These are phyloP conservation scores for Collichthys lucidus DNA, from an alignment of 2,113 vertebrate genomes.

Conservation along the genomic window DNA sequence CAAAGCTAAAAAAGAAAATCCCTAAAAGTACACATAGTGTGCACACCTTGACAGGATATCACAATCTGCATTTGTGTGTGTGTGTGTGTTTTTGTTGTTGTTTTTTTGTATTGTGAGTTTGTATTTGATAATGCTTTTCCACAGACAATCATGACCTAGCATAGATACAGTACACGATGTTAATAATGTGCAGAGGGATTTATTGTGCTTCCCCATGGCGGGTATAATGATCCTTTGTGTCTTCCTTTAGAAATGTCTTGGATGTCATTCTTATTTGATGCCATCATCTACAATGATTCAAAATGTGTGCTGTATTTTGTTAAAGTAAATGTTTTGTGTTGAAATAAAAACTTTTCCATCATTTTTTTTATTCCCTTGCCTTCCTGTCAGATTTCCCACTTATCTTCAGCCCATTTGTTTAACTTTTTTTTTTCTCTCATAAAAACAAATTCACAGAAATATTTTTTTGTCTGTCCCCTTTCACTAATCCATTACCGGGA, in stretches of 20 bases:
- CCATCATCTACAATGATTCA: constrained; percentile 43
- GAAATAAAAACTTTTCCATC: constrained; percentile 66
- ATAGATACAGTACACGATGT: constrained; percentile 54
- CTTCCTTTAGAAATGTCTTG: constrained; percentile 51
- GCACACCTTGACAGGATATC: constrained; percentile 54
- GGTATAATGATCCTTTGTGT: constrained; percentile 23
- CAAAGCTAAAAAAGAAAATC: background rate
- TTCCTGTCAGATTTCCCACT: background rate
- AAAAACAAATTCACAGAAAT: background rate
- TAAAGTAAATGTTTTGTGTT: constrained; percentile 67
- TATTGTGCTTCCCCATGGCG: constrained; percentile 27
- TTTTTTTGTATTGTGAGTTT: constrained; percentile 59
- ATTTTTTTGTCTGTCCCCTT: background rate
- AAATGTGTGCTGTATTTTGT: constrained; percentile 65
- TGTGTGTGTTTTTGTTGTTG: background rate
- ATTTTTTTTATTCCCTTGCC: background rate
- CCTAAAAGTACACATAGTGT: constrained; percentile 27
- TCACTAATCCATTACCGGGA: constrained; percentile 6
- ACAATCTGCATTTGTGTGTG: constrained; percentile 49
- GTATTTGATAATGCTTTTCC: constrained; percentile 60
- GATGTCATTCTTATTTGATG: constrained; percentile 40
- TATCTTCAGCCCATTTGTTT: background rate
- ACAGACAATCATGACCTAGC: constrained; percentile 78
- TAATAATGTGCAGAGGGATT: constrained; percentile 50
- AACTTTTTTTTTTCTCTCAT: background rate